Evolutionary conservation across 2,888 invertebrate species (phyloP).

Genomic region (Melinopterus prodromus): DNA sequence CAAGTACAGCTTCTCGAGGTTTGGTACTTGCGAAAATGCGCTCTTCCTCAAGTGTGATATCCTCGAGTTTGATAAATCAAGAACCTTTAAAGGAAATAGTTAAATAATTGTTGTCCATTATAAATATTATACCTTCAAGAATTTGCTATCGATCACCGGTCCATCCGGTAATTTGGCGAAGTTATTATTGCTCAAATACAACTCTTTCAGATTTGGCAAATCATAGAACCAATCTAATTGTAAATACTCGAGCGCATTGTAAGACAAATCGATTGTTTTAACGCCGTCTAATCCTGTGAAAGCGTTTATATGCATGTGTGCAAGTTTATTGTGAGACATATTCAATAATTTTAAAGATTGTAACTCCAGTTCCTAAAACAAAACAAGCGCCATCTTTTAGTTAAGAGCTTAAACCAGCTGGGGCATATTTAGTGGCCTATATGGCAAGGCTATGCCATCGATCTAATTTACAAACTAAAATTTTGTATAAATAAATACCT

Average conservation of each 20-base stretch:
- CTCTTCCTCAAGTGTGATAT: conserved; percentile 65
- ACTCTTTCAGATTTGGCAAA: conserved; percentile 62
- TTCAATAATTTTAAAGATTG: conserved; percentile 63
- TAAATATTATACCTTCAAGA: not conserved
- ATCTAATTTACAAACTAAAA: not conserved
- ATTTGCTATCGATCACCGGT: conserved; percentile 65
- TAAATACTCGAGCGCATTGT: conserved; percentile 68
- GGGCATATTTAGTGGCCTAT: not conserved
- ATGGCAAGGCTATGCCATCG: not conserved
- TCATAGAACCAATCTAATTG: conserved; percentile 66
- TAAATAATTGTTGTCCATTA: too few relatives aligned
- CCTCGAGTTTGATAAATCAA: conserved; percentile 68
- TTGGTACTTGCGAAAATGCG: conserved; percentile 65
- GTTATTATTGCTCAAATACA: conserved; percentile 71
- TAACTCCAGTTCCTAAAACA: conserved; percentile 63
- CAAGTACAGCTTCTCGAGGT: conserved; percentile 66
- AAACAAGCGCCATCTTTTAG: conserved; percentile 43
- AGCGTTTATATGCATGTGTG: conserved; percentile 69
- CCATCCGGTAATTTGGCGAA: conserved; percentile 65
- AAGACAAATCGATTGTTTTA: conserved; percentile 67
- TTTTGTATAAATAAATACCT: not conserved
- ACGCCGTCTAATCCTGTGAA: conserved; percentile 65
- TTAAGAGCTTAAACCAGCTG: conserved; percentile 48
- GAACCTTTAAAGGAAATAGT: conserved; percentile 48
- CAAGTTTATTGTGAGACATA: conserved; percentile 68